A percentile compares a stretch with the other conserved stretches of the same genome.
These are phyloP conservation scores for Hedya salicella DNA, from an alignment of 2,888 invertebrate species.

Conservation along the genomic window DNA sequence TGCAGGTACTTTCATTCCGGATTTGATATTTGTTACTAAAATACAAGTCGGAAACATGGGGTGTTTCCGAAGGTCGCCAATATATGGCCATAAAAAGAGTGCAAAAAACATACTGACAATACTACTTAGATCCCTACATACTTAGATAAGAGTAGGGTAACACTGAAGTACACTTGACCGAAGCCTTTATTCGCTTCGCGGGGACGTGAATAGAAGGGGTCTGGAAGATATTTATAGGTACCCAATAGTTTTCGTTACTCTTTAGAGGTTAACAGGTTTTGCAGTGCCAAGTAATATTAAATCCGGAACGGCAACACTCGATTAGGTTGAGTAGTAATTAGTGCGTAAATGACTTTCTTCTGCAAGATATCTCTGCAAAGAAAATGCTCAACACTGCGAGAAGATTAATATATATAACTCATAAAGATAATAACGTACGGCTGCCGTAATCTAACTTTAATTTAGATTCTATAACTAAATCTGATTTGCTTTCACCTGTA, in stretches of 20 bases:
- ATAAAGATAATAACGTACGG: not conserved
- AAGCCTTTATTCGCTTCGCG: not conserved
- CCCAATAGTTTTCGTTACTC: not conserved
- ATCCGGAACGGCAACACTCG: constrained; percentile 21
- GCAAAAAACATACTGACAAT: no score
- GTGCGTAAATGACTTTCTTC: constrained; percentile 25
- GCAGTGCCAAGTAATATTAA: not conserved
- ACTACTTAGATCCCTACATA: no score
- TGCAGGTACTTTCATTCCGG: no score
- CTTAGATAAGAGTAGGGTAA: not conserved
- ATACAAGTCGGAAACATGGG: no score
- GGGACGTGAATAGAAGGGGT: not conserved
- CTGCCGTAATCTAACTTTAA: not conserved
- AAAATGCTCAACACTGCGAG: not conserved
- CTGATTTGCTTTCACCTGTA: not conserved
- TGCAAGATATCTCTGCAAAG: not conserved
- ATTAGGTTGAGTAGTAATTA: constrained; percentile 23
- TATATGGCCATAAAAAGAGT: no score
- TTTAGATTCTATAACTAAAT: not conserved
- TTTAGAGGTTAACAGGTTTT: not conserved
- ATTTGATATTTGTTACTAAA: no score
- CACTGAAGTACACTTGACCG: not conserved
- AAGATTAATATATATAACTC: not conserved
- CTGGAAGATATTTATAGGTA: not conserved
- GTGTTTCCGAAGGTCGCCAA: no score